A percentile compares a stretch with the other conserved stretches of the same genome.
These are phyloP conservation scores for Harpalus rubripes DNA, from an alignment of 2,888 invertebrate genomes.

Conservation along the genomic window DNA sequence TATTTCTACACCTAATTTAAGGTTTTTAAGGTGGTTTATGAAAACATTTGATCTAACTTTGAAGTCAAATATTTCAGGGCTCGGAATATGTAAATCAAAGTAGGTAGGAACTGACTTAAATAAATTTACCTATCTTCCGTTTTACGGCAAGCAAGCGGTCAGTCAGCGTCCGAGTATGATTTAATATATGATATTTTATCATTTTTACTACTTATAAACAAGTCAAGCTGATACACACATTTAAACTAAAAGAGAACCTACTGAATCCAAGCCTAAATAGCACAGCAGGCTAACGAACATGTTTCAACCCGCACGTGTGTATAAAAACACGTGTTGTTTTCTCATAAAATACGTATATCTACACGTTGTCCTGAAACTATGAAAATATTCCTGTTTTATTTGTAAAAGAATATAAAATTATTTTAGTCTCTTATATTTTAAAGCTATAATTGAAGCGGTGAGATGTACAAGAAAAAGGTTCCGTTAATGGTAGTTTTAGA, in stretches of 20 bases:
- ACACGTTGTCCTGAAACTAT: no score
- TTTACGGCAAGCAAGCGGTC: not conserved
- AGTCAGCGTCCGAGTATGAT: not conserved
- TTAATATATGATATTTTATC: not conserved
- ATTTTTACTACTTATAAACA: not conserved
- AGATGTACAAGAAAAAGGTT: no score
- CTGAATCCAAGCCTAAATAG: not conserved
- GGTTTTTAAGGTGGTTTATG: no score
- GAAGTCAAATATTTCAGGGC: no score
- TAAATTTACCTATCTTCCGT: slow-evolving; percentile 3
- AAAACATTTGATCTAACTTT: no score
- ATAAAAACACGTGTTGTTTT: not conserved
- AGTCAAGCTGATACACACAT: not conserved
- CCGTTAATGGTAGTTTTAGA: no score
- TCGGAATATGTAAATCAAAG: no score
- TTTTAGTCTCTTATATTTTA: no score
- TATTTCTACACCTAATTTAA: no score
- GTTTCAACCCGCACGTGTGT: not conserved
- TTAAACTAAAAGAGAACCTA: not conserved
- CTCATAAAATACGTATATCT: not conserved
- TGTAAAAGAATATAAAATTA: no score
- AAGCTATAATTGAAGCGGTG: no score
- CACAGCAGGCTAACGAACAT: not conserved
- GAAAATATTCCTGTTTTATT: no score
- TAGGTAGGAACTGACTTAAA: not conserved